A percentile compares a stretch with the other conserved stretches of the same genome.
Conservation (phyloP, 2,797 vertebrate genomes). For the Heteromormyrus szaboi region DNA sequence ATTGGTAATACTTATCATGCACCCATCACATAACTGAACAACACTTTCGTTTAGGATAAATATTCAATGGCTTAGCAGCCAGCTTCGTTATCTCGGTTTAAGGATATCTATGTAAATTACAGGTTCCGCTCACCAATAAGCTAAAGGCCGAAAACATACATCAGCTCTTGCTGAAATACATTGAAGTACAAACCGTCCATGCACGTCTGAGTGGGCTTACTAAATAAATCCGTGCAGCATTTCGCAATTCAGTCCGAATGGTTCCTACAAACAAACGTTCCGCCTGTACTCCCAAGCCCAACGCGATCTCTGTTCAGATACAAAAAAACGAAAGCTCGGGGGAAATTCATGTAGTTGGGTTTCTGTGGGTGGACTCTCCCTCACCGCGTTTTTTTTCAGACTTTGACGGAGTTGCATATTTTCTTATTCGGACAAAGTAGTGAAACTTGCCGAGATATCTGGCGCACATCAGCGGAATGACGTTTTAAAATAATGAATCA, state of each 20-base stretch:
- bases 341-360: neutral
- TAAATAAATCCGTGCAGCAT: slow-evolving; percentile 44
- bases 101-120: neutral
- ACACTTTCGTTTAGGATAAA: neutral
- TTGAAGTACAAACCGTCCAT: neutral
- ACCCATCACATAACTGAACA: neutral
- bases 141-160: neutral
- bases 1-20: neutral
- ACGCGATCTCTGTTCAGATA: neutral
- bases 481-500: neutral
- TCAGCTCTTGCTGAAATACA: neutral
- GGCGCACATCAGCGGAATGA: neutral
- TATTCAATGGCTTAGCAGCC: neutral
- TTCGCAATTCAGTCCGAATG: slow-evolving; percentile 31
- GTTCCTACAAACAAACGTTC: slow-evolving; percentile 10
- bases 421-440: neutral
- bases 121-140: neutral
- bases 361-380: neutral
- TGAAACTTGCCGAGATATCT: neutral
- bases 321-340: neutral
- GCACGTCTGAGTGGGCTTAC: slow-evolving; percentile 25
- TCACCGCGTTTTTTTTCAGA: neutral
- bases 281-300: neutral
- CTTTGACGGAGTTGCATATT: neutral
- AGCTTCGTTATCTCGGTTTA: neutral